Conservation (phyloP, 2,113 vertebrate species). For the Bubo bubo region DNA sequence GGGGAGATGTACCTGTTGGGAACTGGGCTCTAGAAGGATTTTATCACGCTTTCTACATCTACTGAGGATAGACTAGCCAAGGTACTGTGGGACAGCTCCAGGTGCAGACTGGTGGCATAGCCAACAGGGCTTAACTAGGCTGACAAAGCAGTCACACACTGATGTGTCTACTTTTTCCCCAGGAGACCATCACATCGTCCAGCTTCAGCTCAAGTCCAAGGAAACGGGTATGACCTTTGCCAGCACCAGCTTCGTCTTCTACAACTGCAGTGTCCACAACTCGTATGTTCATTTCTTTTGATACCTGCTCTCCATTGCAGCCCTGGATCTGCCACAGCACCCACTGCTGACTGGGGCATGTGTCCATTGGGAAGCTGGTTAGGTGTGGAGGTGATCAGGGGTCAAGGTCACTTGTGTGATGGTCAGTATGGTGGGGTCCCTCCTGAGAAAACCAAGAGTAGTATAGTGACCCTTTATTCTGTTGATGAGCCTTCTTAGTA, state of each 20-base stretch:
- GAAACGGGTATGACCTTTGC: conserved; percentile 97
- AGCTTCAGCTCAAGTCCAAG: conserved; percentile 96
- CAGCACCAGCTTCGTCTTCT: conserved; percentile 97
- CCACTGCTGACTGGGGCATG: neutral
- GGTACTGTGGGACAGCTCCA: neutral
- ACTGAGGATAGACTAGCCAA: neutral
- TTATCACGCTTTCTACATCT: neutral
- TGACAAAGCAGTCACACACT: neutral
- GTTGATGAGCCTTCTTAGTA: neutral
- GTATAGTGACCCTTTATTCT: neutral
- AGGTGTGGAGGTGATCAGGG: neutral
- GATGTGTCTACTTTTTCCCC: neutral
- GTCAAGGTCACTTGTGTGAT: neutral
- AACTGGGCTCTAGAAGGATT: neutral
- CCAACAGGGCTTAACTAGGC: neutral
- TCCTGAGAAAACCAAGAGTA: neutral
- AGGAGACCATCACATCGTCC: conserved; percentile 97
- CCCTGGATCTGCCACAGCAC: neutral
- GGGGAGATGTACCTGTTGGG: neutral
- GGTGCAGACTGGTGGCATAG: neutral
- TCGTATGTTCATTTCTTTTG: conserved; percentile 83
- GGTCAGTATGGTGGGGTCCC: neutral
- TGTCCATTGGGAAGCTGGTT: neutral
- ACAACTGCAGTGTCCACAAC: conserved; percentile 98
- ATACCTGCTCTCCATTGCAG: neutral